Percentiles rank a stretch among this genome's conserved stretches.
Conservation (phyloP, 2,113 vertebrate genomes). For the Muntiacus reevesi region DNA sequence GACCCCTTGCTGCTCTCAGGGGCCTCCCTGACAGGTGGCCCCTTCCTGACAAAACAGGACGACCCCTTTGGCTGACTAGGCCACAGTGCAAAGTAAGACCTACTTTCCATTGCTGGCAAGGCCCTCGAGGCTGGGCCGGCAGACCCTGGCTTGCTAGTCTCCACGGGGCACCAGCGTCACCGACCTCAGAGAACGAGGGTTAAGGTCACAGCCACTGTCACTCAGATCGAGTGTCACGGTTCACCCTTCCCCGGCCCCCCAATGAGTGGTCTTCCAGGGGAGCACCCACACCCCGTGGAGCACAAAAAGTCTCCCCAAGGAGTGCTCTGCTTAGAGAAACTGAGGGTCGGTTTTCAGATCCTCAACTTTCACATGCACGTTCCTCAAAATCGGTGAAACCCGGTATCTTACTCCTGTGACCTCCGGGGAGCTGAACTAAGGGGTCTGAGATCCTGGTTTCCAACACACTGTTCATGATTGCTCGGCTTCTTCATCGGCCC, state of each 20-base stretch:
- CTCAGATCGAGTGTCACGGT: not conserved
- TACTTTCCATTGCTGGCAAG: fast-evolving
- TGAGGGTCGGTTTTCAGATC: fast-evolving
- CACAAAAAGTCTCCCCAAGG: not conserved
- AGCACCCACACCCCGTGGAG: too few relatives aligned
- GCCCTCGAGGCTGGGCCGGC: not conserved
- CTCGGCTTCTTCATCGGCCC: fast-evolving
- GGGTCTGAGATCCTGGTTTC: not conserved
- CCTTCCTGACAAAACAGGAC: not conserved
- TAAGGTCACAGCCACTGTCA: not conserved
- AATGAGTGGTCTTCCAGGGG: not conserved
- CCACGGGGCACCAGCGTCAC: not conserved
- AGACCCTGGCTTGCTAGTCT: not conserved
- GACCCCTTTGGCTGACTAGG: not conserved
- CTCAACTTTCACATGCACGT: fast-evolving
- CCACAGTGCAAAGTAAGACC: not conserved
- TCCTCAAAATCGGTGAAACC: not conserved
- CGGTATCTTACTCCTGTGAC: fast-evolving
- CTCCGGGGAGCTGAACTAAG: not conserved
- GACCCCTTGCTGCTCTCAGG: not conserved
- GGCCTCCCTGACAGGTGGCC: not conserved
- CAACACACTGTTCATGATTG: fast-evolving
- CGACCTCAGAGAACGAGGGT: not conserved
- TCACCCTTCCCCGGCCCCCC: not conserved
- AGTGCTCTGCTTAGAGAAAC: not conserved